phyloP scores from a whole-genome alignment of 37 sponge, comb jelly and placozoan species.

The Petrosia ficiformis region DNA sequence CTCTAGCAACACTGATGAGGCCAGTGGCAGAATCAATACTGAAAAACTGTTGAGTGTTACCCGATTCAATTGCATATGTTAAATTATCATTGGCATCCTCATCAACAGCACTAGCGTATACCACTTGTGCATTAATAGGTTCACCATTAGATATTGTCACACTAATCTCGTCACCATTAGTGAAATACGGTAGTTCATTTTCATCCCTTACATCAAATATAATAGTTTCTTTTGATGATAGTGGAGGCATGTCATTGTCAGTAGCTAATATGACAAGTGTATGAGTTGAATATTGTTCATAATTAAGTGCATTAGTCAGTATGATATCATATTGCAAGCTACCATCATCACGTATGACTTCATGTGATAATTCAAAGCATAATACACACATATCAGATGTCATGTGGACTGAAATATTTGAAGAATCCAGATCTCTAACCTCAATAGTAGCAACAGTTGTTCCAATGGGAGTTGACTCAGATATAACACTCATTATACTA shows the following conservation, averaged over 20 bases:
- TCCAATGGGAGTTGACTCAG: constrained; percentile 35
- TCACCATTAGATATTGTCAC: constrained; percentile 46
- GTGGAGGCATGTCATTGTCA: constrained; percentile 33
- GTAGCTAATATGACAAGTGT: constrained; percentile 35
- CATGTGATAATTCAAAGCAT: constrained; percentile 15
- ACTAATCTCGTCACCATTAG: background rate
- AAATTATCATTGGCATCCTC: constrained; percentile 31
- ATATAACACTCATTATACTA: background rate
- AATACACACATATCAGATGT: background rate
- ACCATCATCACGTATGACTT: background rate
- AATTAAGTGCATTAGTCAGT: constrained; percentile 31
- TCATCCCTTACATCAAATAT: constrained; percentile 21
- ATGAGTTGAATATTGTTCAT: constrained; percentile 42
- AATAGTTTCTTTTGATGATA: constrained; percentile 9
- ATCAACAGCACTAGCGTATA: constrained; percentile 19
- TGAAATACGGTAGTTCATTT: constrained; percentile 42
- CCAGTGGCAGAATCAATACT: constrained; percentile 34
- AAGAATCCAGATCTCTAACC: constrained; percentile 33
- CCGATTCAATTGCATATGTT: constrained; percentile 17
- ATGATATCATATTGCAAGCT: background rate
- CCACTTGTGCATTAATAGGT: constrained; percentile 38
- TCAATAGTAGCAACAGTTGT: constrained; percentile 27
- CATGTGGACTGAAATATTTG: background rate
- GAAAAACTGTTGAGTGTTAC: constrained; percentile 8
- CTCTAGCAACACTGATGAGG: constrained; percentile 24